phyloP scores from a whole-genome alignment of 1,140 invertebrate species.

The Lepidurus apus region DNA sequence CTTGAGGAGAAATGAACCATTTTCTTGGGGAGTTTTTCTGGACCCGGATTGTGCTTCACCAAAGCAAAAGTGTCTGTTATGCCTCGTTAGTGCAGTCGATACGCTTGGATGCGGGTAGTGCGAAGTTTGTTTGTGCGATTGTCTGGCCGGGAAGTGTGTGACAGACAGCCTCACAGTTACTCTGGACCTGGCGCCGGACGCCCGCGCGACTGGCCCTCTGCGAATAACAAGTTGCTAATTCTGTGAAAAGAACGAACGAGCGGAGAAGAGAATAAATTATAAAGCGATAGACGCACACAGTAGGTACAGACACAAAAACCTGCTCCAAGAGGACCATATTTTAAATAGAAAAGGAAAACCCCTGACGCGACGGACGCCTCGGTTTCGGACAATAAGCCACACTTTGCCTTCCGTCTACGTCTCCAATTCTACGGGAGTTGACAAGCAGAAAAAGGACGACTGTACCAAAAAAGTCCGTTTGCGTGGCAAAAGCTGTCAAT shows the following conservation, averaged over 20 bases:
- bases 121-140: background rate
- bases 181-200: background rate
- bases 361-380: constrained; percentile 16
- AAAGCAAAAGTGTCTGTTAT: background rate
- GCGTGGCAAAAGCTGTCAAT: background rate
- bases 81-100: background rate
- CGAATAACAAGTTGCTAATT: constrained; percentile 15
- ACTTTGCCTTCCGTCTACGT: background rate
- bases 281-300: background rate
- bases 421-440: background rate
- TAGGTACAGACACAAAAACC: background rate
- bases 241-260: background rate
- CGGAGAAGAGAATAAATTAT: background rate
- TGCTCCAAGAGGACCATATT: too few relatives aligned
- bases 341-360: background rate
- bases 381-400: background rate
- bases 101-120: constrained; percentile 11
- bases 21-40: too few relatives aligned
- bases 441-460: constrained; percentile 12
- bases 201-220: background rate
- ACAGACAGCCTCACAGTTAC: background rate
- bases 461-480: background rate
- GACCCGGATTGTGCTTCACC: too few relatives aligned
- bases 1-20: background rate
- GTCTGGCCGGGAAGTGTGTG: background rate